Evolutionary conservation across 2,797 vertebrate genomes (phyloP).

Genomic region (Botia kubotai): DNA sequence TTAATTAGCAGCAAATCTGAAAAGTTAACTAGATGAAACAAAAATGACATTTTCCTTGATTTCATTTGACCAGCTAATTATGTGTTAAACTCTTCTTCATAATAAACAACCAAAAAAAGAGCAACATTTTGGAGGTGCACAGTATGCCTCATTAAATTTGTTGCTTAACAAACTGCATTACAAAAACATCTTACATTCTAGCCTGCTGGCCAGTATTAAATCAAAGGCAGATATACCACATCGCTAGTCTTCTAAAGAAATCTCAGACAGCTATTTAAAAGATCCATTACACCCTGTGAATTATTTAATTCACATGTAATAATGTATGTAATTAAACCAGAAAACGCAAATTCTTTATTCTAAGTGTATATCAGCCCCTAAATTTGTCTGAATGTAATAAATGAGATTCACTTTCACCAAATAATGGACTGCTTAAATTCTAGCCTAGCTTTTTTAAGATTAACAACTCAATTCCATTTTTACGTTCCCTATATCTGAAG

Average conservation of each 20-base stretch:
- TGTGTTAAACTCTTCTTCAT: not conserved
- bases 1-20: constrained; percentile 11
- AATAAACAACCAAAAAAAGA: not conserved
- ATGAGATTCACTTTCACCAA: not conserved
- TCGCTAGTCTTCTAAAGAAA: not conserved
- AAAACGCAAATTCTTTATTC: not conserved
- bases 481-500: too few relatives aligned
- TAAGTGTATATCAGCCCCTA: too few relatives aligned
- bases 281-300: not conserved
- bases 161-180: too few relatives aligned
- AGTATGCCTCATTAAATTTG: too few relatives aligned
- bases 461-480: constrained; percentile 2
- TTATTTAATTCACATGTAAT: too few relatives aligned
- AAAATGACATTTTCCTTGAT: too few relatives aligned
- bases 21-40: not conserved
- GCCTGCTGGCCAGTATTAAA: too few relatives aligned
- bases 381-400: constrained; percentile 19
- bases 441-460: not conserved
- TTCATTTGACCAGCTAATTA: too few relatives aligned
- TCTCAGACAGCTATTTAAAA: constrained; percentile 1
- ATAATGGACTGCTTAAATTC: constrained; percentile 3
- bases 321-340: not conserved
- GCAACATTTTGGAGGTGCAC: too few relatives aligned
- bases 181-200: too few relatives aligned
- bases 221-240: not conserved